Conservation (phyloP, 2,888 invertebrate genomes). For the Andrena bicolor region DNA sequence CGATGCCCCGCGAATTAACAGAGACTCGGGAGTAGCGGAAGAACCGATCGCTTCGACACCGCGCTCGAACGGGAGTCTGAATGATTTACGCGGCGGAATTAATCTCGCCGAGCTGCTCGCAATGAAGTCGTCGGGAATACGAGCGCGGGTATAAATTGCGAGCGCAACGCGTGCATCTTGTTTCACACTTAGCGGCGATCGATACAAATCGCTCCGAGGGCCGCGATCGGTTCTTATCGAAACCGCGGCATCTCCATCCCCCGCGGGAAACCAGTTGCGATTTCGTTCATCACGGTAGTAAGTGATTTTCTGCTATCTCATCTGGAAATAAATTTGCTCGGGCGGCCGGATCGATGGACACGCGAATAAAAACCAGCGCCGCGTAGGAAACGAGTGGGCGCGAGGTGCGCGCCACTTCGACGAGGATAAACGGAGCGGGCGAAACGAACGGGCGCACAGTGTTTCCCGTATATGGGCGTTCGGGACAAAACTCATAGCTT, state of each 20-base stretch:
- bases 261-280: slow-evolving; percentile 21
- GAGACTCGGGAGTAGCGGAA: neutral
- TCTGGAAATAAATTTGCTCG: slow-evolving; percentile 15
- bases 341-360: neutral
- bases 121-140: too few relatives aligned
- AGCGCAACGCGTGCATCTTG: neutral
- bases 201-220: slow-evolving; percentile 21
- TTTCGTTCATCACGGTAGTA: neutral
- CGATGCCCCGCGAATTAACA: neutral
- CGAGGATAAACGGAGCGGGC: slow-evolving; percentile 14
- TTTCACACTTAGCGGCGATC: slow-evolving; percentile 8
- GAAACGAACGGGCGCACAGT: too few relatives aligned
- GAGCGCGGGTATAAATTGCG: neutral
- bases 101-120: neutral
- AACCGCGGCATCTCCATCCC: neutral
- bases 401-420: neutral
- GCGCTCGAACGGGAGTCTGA: neutral
- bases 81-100: neutral
- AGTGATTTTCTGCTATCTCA: slow-evolving; percentile 31
- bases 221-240: slow-evolving; percentile 16
- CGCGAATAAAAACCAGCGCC: neutral
- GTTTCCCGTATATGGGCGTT: too few relatives aligned
- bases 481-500: too few relatives aligned
- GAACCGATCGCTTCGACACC: neutral
- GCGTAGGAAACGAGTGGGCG: neutral